phyloP scores from a whole-genome alignment of 2,888 invertebrate genomes.

The Morpho deidamia region DNA sequence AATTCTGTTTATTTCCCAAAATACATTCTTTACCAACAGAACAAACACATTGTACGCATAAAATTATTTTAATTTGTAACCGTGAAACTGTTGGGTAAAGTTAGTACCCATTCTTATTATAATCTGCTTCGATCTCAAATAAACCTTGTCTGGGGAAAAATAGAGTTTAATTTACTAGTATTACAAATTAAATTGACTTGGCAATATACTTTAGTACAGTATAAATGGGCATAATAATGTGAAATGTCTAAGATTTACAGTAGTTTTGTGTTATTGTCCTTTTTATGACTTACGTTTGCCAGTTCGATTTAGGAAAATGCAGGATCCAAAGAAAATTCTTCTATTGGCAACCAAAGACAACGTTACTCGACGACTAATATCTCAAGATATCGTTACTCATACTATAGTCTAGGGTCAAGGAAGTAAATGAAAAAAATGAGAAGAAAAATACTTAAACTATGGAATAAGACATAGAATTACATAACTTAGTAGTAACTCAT shows the following conservation, averaged over 20 bases:
- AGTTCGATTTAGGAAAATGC: conserved; percentile 1
- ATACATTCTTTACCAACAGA: conserved; percentile 3
- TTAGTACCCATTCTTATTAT: conserved; percentile 6
- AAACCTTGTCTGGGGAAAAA: not conserved
- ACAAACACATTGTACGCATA: conserved; percentile 4
- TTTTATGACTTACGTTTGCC: conserved; percentile 14
- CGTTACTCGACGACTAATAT: no score
- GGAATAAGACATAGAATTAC: no score
- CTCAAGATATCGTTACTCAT: no score
- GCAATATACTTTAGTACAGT: conserved; percentile 7
- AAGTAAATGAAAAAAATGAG: no score
- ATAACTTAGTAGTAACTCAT: no score
- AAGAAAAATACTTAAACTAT: no score
- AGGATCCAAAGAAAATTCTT: no score
- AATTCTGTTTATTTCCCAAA: not conserved
- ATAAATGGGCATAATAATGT: conserved; percentile 7
- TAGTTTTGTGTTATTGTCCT: conserved; percentile 15
- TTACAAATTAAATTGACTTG: conserved; percentile 7
- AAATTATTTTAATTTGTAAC: conserved; percentile 17
- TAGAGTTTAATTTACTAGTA: conserved; percentile 1
- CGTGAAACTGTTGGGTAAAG: conserved; percentile 15
- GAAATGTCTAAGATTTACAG: conserved; percentile 4
- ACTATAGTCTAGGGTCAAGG: no score
- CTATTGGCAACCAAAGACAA: no score
- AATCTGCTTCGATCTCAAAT: not conserved